phyloP scores from a whole-genome alignment of 2,888 invertebrate genomes.

The Prosapia bicincta region DNA sequence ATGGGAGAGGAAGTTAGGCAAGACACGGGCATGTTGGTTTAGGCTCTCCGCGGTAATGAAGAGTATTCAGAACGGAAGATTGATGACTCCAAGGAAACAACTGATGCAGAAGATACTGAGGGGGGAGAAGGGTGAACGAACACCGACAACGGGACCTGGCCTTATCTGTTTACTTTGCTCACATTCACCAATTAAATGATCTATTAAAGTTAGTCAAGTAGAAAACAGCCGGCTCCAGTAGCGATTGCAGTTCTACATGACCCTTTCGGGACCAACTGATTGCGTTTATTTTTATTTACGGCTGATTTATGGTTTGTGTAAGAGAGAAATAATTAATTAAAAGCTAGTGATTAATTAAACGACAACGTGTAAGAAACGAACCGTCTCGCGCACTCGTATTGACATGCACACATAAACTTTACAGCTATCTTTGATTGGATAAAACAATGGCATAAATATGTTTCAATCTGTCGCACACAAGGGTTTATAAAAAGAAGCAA shows the following conservation, averaged over 20 bases:
- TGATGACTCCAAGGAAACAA: not conserved
- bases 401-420: too few species aligned
- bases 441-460: too few species aligned
- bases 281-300: not conserved
- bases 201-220: not conserved
- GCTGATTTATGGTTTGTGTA: not conserved
- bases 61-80: not conserved
- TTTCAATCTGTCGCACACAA: too few species aligned
- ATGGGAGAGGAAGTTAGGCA: not conserved
- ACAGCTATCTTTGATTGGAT: too few species aligned
- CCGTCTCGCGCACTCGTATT: too few species aligned
- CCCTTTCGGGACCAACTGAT: not conserved
- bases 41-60: not conserved
- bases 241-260: not conserved
- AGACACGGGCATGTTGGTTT: not conserved
- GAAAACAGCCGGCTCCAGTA: not conserved
- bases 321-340: not conserved
- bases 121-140: not conserved
- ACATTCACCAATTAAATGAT: not conserved
- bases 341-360: too few species aligned
- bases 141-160: not conserved
- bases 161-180: not conserved
- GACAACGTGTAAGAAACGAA: too few species aligned
- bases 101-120: not conserved
- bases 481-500: too few species aligned